A percentile compares a stretch with the other conserved stretches of the same genome.
These are phyloP conservation scores for Anseranas semipalmata DNA, from an alignment of 2,113 vertebrate genomes.

Conservation along the genomic window DNA sequence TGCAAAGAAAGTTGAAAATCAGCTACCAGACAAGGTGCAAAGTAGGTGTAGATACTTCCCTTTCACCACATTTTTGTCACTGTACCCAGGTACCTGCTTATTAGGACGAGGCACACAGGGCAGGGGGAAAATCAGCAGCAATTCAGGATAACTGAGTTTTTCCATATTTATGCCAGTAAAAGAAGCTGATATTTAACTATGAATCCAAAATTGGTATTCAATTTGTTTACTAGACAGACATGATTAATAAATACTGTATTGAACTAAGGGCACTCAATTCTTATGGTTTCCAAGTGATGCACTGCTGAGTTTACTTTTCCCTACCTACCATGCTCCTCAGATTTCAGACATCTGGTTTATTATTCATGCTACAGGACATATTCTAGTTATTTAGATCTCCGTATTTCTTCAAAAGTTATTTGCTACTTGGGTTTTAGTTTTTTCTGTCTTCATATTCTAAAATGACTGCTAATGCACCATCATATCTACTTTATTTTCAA, in stretches of 20 bases:
- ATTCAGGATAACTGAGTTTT: not conserved
- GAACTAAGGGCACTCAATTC: not conserved
- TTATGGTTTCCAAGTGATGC: not conserved
- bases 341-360: not conserved
- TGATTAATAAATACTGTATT: not conserved
- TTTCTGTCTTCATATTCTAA: not conserved
- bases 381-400: not conserved
- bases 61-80: not conserved
- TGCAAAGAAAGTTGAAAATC: not conserved
- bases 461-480: not conserved
- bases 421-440: not conserved
- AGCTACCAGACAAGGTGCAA: not conserved
- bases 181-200: not conserved
- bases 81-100: not conserved
- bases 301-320: not conserved
- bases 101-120: not conserved
- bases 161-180: not conserved
- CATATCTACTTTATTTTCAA: not conserved
- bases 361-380: not conserved
- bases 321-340: not conserved
- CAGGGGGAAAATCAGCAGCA: not conserved
- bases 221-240: not conserved
- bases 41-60: not conserved
- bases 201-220: not conserved
- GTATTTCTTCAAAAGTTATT: not conserved